These are phyloP conservation scores for Pomacea maculata DNA, from an alignment of 1,140 invertebrate species.

Conservation along the genomic window DNA sequence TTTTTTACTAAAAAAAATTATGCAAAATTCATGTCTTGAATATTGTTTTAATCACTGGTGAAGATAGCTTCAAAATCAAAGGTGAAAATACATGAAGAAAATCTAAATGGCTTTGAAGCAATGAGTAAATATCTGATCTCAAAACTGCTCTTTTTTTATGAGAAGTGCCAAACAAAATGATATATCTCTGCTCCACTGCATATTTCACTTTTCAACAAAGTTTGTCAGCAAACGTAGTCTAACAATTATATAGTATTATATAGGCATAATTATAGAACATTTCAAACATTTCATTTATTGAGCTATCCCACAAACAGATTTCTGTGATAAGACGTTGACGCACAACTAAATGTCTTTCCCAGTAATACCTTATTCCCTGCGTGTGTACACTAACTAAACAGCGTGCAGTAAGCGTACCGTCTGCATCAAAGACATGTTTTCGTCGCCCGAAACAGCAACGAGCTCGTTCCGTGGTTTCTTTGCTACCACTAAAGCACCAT, in stretches of 20 bases:
- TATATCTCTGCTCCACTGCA: too few species aligned
- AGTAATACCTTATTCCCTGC: not conserved
- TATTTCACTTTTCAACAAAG: too few species aligned
- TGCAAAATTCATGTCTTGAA: too few species aligned
- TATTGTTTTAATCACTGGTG: too few species aligned
- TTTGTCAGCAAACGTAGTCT: not conserved
- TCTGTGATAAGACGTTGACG: not conserved
- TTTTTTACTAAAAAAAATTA: too few species aligned
- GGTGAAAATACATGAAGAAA: too few species aligned
- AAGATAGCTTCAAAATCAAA: too few species aligned
- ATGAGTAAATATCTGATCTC: too few species aligned
- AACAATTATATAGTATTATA: not conserved
- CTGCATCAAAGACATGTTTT: conserved; percentile 39
- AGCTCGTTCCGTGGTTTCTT: conserved; percentile 78
- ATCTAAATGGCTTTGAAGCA: too few species aligned
- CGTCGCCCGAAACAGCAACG: conserved; percentile 63
- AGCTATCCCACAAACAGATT: not conserved
- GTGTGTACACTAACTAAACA: not conserved
- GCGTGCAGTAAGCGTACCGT: conserved; percentile 33
- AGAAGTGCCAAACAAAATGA: too few species aligned
- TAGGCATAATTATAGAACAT: not conserved
- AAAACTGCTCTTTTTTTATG: too few species aligned
- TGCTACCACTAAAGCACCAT: conserved; percentile 75
- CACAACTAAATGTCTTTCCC: not conserved
- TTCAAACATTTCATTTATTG: not conserved